phyloP scores from a whole-genome alignment of 2,113 vertebrate genomes.

The Oryzias javanicus region DNA sequence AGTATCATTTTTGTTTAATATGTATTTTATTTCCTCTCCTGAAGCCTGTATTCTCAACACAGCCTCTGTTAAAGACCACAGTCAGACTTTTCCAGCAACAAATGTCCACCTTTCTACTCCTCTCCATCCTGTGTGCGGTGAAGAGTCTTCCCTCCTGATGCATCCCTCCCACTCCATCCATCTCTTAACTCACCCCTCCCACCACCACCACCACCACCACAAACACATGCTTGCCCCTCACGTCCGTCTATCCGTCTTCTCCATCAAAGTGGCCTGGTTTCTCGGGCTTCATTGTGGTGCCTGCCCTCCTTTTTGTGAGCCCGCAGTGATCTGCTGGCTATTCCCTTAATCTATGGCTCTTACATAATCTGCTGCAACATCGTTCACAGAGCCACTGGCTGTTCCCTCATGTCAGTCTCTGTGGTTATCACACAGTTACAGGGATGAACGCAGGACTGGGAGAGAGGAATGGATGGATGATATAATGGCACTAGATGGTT shows the following conservation, averaged over 20 bases:
- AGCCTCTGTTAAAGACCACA: slow-evolving; percentile 27
- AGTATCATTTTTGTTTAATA: no score
- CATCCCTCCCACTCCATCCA: slow-evolving; percentile 59
- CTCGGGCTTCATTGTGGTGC: slow-evolving; percentile 42
- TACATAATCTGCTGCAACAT: slow-evolving; percentile 71
- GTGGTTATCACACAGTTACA: slow-evolving; percentile 68
- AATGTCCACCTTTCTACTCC: slow-evolving; percentile 24
- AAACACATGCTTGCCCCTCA: slow-evolving; percentile 16
- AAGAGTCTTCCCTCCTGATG: slow-evolving; percentile 67
- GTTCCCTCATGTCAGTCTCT: slow-evolving; percentile 67
- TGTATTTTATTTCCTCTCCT: no score
- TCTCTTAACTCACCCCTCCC: slow-evolving; percentile 39
- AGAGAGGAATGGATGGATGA: slow-evolving; percentile 35
- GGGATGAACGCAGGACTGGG: slow-evolving; percentile 51
- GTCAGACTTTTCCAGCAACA: slow-evolving; percentile 40
- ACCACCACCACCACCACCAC: slow-evolving; percentile 10
- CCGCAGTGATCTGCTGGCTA: slow-evolving; percentile 65
- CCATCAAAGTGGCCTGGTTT: slow-evolving; percentile 37
- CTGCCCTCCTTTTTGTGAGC: slow-evolving; percentile 58
- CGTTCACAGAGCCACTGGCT: slow-evolving; percentile 64
- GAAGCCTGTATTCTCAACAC: no score
- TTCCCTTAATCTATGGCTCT: slow-evolving; percentile 75
- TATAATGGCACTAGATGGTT: slow-evolving; percentile 23
- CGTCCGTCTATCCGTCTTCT: slow-evolving; percentile 27
- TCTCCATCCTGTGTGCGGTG: slow-evolving; percentile 38